Evolutionary conservation across 2,797 vertebrate species (phyloP), one percentile per base, ranked within the genome.

Genomic region (Amniataba percoides): DNA sequence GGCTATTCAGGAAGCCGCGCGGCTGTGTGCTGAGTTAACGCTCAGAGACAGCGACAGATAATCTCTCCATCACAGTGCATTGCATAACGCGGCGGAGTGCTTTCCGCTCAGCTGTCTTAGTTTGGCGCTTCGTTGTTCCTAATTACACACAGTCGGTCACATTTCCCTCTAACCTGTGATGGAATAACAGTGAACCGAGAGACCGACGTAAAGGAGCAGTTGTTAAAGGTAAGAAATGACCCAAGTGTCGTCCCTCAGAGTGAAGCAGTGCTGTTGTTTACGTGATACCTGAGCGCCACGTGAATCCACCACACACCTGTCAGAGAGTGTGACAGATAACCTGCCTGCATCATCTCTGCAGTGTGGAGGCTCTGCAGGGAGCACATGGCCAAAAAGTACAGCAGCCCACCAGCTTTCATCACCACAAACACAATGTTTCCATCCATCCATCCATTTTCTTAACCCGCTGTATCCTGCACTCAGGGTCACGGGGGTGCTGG

Each of bases 191-290:
- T 21, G 0, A 52, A 36, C 58, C 51, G 11, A 67, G 40, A 55
- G 13, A 14, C 25, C 25, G 27, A 25, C 63, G 11, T 61, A 71
- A 82, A 77, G 59, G 57, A 74, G 71, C 61, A 65, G 71, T 25
- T 60, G 3, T 60, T 5, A 36, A 71, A 88, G 93, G 91, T 92
- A 91, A 87, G 86, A 64, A 6, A 43, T 15, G 12, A 6, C 27
- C 8, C 11, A 48, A 7, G 16, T 51, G 65, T n/a, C 45, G 61
- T 52, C 43, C 1, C 19, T 49, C 13, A 45, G 19, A 51, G 19
- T 62, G n/a, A 4, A 52, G 49, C 48, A 21, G 2, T 62, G 31
- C 64, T 40, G 15, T 36, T 25, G 34, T 76, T 57, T 57, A 11
- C 27, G 5, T 74, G 61, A 27, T 1, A 48, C 56, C 43, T 6